Evolutionary conservation across 2,113 vertebrate species (phyloP), one percentile per base, ranked within the genome.

Genomic region (Ursus arctos): DNA sequence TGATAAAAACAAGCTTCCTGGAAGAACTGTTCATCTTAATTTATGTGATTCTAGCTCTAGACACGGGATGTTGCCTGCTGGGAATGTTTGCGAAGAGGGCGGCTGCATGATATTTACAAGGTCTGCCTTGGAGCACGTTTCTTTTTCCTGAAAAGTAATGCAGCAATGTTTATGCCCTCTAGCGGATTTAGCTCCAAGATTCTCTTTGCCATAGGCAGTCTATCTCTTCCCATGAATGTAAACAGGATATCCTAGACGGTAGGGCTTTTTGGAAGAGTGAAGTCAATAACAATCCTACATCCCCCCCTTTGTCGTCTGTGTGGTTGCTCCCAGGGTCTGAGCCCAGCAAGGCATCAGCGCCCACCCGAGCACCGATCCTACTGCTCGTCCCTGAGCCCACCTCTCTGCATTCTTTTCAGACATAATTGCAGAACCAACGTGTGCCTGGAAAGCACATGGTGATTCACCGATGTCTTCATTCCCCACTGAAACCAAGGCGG

Each of bases 231-330:
- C 67, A 26, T 6, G 57, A 86, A 86, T 61, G 47, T 65, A 96
- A 97, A 96, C 92, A 96, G 97, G 94, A 98, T 97, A 98, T 98
- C 94, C 97, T 76, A 63, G 72, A 93, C 1, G 1, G 65, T 6
- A 57, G 63, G 91, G 63, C 49, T 83, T 91, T 90, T 18, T 16
- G 57, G 59, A 67, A 33, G 71, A 81, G 65, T 40, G 69, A 65
- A 65, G 71, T 65, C 31, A 51, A 6, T 36, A 91, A 87, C 51
- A 82, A 55, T 15, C n/a, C 11, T 2, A 0, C 7, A 47, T 43
- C 74, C 31, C 72, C 49, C n/a, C 24, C 67, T 83, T 65, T 7
- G 22, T 51, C 67, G 76, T 36, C 49, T 4, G 26, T 24, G 0
- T 9, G 6, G 26, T 51, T 83, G 49, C 13, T 43, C 65, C 43